Percentiles rank a stretch among this genome's conserved stretches.
These are phyloP conservation scores for Watsonalla binaria DNA, from an alignment of 2,888 invertebrate species.

Conservation along the genomic window DNA sequence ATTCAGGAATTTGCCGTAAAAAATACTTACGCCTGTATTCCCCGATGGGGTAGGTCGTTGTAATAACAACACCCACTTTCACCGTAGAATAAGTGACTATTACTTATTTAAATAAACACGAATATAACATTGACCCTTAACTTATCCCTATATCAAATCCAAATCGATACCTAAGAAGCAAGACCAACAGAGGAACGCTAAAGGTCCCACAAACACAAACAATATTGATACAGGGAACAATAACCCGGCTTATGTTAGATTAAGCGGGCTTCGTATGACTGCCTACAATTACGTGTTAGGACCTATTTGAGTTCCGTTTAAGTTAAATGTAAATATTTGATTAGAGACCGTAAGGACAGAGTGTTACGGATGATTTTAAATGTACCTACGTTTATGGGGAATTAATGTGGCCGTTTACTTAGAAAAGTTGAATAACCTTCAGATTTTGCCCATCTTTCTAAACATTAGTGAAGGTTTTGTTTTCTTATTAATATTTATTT, in stretches of 20 bases:
- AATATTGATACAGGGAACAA: neutral
- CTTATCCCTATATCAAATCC: neutral
- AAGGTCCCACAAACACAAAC: neutral
- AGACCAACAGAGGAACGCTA: neutral
- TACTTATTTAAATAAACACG: neutral
- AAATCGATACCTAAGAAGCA: neutral
- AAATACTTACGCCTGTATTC: too few species aligned
- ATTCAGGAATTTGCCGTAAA: too few species aligned
- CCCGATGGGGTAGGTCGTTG: too few species aligned
- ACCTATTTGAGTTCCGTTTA: conserved; percentile 7
- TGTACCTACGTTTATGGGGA: too few species aligned
- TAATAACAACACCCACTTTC: too few species aligned
- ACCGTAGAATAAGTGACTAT: too few species aligned
- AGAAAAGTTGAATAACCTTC: too few species aligned
- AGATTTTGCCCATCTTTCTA: too few species aligned
- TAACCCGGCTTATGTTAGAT: conserved; percentile 2
- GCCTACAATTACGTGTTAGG: neutral
- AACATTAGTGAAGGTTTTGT: too few species aligned
- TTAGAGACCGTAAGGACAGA: conserved; percentile 8
- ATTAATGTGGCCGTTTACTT: too few species aligned
- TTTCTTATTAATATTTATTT: too few species aligned
- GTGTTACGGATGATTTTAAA: too few species aligned
- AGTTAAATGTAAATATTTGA: conserved; percentile 24
- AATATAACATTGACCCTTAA: neutral
- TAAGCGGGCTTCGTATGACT: neutral